These are phyloP conservation scores for Kryptolebias ocellatus DNA, from an alignment of 2,797 vertebrate species.

Conservation along the genomic window DNA sequence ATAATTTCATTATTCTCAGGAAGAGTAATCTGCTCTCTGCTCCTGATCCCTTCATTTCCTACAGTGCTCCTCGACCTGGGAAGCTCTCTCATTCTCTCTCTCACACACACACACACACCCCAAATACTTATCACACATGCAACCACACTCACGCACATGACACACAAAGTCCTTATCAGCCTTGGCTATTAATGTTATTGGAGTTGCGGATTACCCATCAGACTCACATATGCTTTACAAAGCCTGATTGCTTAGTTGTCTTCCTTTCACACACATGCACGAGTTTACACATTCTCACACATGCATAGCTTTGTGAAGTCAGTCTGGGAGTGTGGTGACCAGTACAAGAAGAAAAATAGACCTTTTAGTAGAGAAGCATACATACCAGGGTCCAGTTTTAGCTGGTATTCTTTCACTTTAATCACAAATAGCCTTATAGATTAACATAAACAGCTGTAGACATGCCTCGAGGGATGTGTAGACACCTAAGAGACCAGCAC, in stretches of 20 bases:
- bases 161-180: slow-evolving; percentile 61
- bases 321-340: slow-evolving; percentile 16
- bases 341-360: slow-evolving; percentile 9
- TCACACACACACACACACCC: slow-evolving; percentile 21
- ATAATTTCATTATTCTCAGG: slow-evolving; percentile 84
- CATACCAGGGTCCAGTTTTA: not conserved
- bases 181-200: slow-evolving; percentile 78
- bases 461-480: not conserved
- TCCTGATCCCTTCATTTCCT: slow-evolving; percentile 85
- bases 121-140: slow-evolving; percentile 50
- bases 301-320: slow-evolving; percentile 22
- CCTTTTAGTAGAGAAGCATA: not conserved
- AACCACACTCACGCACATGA: slow-evolving; percentile 27
- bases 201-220: slow-evolving; percentile 76
- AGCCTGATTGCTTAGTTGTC: slow-evolving; percentile 68
- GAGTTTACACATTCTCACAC: slow-evolving; percentile 15
- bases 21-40: slow-evolving; percentile 80
- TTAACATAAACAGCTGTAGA: not conserved
- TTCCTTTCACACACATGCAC: slow-evolving; percentile 16
- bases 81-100: slow-evolving; percentile 29
- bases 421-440: slow-evolving; percentile 1
- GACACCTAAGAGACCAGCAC: not conserved
- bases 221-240: slow-evolving; percentile 80
- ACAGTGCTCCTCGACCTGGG: slow-evolving; percentile 79
- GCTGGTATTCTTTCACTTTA: not conserved